A percentile compares a stretch with the other conserved stretches of the same genome.
Evolutionary conservation across 2,888 invertebrate genomes (phyloP).

Genomic region (Pheosia tremula): DNA sequence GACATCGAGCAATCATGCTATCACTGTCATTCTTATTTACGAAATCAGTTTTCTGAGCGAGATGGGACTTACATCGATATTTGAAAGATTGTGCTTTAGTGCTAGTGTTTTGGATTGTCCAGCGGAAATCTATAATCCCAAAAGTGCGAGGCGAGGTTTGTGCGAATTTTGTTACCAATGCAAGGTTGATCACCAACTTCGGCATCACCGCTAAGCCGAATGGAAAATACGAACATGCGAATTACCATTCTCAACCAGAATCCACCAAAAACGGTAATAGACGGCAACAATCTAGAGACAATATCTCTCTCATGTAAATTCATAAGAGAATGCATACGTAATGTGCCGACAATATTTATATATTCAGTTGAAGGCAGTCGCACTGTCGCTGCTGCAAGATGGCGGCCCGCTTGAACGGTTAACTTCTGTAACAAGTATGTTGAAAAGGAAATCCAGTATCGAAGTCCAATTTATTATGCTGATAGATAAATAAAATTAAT

Average conservation of each 20-base stretch:
- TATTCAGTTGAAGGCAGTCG: background rate
- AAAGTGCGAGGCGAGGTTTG: too few relatives aligned
- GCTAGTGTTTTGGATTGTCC: too few relatives aligned
- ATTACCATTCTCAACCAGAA: slow-evolving; percentile 9
- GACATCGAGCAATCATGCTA: too few relatives aligned
- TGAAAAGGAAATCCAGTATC: slow-evolving; percentile 1
- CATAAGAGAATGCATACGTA: slow-evolving; percentile 8
- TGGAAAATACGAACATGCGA: slow-evolving; percentile 12
- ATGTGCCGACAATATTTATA: slow-evolving; percentile 5
- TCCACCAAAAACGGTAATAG: slow-evolving; percentile 3
- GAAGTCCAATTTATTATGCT: background rate
- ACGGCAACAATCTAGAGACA: background rate
- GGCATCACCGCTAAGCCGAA: background rate
- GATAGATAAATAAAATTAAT: background rate
- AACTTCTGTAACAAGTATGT: slow-evolving; percentile 4
- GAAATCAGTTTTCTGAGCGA: too few relatives aligned
- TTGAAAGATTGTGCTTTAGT: too few relatives aligned
- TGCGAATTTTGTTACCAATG: too few relatives aligned
- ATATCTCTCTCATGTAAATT: slow-evolving; percentile 6
- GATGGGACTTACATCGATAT: too few relatives aligned
- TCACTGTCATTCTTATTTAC: too few relatives aligned
- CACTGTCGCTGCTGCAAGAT: slow-evolving; percentile 3
- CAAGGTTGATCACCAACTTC: too few relatives aligned
- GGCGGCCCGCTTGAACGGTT: slow-evolving; percentile 1
- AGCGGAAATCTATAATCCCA: too few relatives aligned